These are phyloP conservation scores for Anodontia alba DNA, from an alignment of 2,888 invertebrate genomes.

Conservation along the genomic window DNA sequence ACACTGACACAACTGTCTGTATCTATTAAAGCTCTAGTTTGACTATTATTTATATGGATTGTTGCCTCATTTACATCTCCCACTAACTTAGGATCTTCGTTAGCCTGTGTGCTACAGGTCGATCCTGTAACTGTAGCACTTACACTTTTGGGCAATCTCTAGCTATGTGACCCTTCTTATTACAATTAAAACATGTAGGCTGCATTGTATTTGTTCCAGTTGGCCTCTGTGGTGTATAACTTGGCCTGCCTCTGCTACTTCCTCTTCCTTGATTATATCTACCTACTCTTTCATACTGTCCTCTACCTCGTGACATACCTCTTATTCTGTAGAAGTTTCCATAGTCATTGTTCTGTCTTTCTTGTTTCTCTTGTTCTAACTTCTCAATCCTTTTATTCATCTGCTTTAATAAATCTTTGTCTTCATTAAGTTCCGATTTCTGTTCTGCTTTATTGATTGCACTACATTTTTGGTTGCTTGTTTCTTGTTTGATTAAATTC, in stretches of 20 bases:
- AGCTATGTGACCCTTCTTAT: constrained; percentile 15
- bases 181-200: constrained; percentile 25
- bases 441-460: not conserved
- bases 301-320: not conserved
- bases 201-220: constrained; percentile 17
- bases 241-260: not conserved
- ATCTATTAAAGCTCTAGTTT: constrained; percentile 29
- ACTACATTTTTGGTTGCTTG: not conserved
- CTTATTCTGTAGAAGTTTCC: not conserved
- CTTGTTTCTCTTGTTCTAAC: constrained; percentile 14
- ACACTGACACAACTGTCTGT: constrained; percentile 39
- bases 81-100: constrained; percentile 25
- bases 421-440: constrained; percentile 29
- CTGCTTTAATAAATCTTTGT: constrained; percentile 21
- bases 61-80: constrained; percentile 31
- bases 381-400: constrained; percentile 28
- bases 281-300: not conserved
- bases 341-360: not conserved
- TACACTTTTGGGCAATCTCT: constrained; percentile 34
- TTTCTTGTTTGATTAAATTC: not conserved
- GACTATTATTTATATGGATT: not conserved
- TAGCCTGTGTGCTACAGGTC: constrained; percentile 3
- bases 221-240: not conserved
- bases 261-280: not conserved
- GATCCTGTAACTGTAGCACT: constrained; percentile 31